A percentile compares a stretch with the other conserved stretches of the same genome.
Evolutionary conservation across 2,888 invertebrate genomes (phyloP).

Genomic region (Leuctra nigra): DNA sequence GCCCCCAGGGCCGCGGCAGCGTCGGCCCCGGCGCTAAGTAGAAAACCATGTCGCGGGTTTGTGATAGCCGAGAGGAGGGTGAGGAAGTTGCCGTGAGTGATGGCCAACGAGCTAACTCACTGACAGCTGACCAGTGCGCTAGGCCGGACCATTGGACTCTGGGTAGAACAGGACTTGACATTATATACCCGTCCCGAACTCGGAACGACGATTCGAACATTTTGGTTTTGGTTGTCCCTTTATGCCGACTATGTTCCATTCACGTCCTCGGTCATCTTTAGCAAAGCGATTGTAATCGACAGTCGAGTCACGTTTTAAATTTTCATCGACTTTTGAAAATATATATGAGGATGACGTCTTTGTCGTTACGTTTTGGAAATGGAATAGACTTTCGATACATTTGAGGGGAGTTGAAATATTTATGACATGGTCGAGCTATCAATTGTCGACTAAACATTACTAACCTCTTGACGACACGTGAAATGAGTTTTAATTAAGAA

Average conservation of each 20-base stretch:
- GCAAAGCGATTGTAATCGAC: background rate
- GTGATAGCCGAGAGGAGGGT: slow-evolving; percentile 30
- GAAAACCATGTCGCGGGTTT: slow-evolving; percentile 44
- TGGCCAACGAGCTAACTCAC: slow-evolving; percentile 42
- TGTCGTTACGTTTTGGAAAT: background rate
- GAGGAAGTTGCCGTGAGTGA: slow-evolving; percentile 39
- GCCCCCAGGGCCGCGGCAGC: slow-evolving; percentile 16
- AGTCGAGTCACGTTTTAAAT: background rate
- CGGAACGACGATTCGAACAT: too few relatives aligned
- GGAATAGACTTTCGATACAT: too few relatives aligned
- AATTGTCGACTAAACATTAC: too few relatives aligned
- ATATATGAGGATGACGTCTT: background rate
- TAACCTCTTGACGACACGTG: too few relatives aligned
- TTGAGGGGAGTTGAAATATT: too few relatives aligned
- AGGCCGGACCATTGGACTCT: background rate
- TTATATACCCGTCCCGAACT: too few relatives aligned
- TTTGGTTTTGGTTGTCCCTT: too few relatives aligned
- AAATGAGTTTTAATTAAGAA: too few relatives aligned
- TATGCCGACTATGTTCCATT: too few relatives aligned
- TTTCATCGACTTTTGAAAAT: background rate
- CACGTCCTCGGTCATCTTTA: background rate
- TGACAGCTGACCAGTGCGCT: slow-evolving; percentile 27
- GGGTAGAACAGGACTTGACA: too few relatives aligned
- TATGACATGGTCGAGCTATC: too few relatives aligned
- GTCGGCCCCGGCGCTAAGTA: slow-evolving; percentile 42